These are phyloP conservation scores for Tenrec ecaudatus DNA, from an alignment of 2,113 vertebrate genomes.

Conservation along the genomic window DNA sequence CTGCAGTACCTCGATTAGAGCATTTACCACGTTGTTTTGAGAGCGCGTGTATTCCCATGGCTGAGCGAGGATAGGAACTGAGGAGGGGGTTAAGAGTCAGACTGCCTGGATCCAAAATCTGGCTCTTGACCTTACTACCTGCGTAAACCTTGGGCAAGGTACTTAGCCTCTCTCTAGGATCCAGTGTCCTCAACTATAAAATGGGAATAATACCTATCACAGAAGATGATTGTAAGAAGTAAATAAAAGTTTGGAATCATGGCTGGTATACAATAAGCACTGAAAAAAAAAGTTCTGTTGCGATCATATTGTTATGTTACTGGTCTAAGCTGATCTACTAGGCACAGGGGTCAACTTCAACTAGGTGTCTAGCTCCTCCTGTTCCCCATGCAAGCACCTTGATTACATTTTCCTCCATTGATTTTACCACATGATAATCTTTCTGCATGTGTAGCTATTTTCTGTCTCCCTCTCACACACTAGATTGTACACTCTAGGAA, in stretches of 20 bases:
- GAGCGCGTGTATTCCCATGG: neutral
- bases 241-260: constrained; percentile 63
- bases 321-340: constrained; percentile 19
- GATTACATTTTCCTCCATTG: constrained; percentile 1
- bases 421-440: constrained; percentile 33
- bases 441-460: constrained; percentile 45
- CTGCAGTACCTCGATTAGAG: neutral
- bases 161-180: constrained; percentile 53
- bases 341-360: constrained; percentile 36
- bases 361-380: constrained; percentile 13
- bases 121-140: constrained; percentile 33
- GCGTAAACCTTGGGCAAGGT: neutral
- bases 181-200: constrained; percentile 61
- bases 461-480: neutral
- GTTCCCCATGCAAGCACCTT: neutral
- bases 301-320: neutral
- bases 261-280: constrained; percentile 5
- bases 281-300: constrained; percentile 32
- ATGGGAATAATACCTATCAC: constrained; percentile 42
- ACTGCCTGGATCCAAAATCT: constrained; percentile 33
- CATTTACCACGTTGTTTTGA: constrained; percentile 28
- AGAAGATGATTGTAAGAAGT: constrained; percentile 15
- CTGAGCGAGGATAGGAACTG: neutral
- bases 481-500: constrained; percentile 56
- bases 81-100: constrained; percentile 11